Evolutionary conservation across 2,113 vertebrate genomes (phyloP).

Genomic region (Galemys pyrenaicus): DNA sequence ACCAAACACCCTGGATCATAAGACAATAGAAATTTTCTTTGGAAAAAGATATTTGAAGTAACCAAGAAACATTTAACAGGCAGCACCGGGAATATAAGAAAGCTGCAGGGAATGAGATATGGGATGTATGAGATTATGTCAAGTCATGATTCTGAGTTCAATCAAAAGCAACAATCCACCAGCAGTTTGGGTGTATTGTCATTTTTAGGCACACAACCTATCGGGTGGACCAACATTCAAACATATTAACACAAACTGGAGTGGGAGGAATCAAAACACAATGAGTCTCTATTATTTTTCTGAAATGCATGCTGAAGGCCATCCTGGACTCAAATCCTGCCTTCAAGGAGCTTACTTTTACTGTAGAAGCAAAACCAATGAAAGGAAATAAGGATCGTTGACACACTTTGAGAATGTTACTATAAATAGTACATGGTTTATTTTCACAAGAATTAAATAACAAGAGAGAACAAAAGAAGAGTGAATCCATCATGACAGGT

Average conservation of each 20-base stretch:
- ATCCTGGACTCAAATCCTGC: background rate
- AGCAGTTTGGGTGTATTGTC: constrained; percentile 36
- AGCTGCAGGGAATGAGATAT: background rate
- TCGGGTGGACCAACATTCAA: background rate
- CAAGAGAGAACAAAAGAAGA: background rate
- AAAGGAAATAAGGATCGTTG: background rate
- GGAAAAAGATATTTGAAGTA: background rate
- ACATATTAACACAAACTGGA: background rate
- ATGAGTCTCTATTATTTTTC: background rate
- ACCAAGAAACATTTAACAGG: background rate
- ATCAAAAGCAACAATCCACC: background rate
- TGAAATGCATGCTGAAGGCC: background rate
- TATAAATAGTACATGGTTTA: background rate
- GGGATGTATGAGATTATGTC: background rate
- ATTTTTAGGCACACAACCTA: background rate
- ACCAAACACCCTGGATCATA: background rate
- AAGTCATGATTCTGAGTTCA: fast-evolving
- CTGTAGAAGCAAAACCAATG: background rate
- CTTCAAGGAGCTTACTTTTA: background rate
- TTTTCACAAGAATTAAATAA: background rate
- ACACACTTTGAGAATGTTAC: background rate
- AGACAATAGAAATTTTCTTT: fast-evolving
- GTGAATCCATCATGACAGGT: background rate
- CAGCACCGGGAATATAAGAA: background rate
- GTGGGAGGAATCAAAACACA: background rate